A percentile compares a stretch with the other conserved stretches of the same genome.
Evolutionary conservation across 2,113 vertebrate species (phyloP).

Genomic region (Calyptommatus sinebrachiatus): DNA sequence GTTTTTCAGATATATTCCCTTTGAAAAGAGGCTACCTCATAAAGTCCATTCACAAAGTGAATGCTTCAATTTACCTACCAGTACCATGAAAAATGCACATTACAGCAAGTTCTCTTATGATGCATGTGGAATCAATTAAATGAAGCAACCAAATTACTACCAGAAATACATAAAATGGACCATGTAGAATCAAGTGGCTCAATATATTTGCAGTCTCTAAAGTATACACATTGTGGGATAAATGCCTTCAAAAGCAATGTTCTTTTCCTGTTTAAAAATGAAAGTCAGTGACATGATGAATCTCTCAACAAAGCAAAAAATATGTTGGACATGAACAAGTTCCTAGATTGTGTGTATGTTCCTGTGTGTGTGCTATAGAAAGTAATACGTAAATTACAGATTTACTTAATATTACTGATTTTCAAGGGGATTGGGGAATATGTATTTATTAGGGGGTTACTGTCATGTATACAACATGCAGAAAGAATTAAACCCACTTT

Average conservation of each 20-base stretch:
- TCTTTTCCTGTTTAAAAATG: background rate
- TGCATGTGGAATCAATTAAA: constrained; percentile 12
- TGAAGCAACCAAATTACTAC: constrained; percentile 1
- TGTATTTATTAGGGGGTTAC: too few species aligned
- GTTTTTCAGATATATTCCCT: background rate
- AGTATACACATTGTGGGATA: background rate
- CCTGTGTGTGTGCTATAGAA: background rate
- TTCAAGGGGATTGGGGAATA: background rate
- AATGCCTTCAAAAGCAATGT: background rate
- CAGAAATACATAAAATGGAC: background rate
- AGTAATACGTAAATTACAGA: background rate
- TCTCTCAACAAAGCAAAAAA: fast-evolving
- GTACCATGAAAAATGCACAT: background rate
- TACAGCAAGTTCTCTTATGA: background rate
- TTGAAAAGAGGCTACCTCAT: background rate
- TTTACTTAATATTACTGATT: background rate
- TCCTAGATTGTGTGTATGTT: background rate
- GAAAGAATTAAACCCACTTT: too few species aligned
- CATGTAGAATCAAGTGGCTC: constrained; percentile 1
- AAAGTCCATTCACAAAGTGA: background rate
- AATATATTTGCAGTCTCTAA: constrained; percentile 10
- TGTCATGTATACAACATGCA: too few species aligned
- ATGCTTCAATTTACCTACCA: background rate
- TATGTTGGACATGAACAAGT: background rate
- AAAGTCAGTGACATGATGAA: fast-evolving